Evolutionary conservation across 1,140 invertebrate species (phyloP).

Genomic region (Parapsyche elsis): DNA sequence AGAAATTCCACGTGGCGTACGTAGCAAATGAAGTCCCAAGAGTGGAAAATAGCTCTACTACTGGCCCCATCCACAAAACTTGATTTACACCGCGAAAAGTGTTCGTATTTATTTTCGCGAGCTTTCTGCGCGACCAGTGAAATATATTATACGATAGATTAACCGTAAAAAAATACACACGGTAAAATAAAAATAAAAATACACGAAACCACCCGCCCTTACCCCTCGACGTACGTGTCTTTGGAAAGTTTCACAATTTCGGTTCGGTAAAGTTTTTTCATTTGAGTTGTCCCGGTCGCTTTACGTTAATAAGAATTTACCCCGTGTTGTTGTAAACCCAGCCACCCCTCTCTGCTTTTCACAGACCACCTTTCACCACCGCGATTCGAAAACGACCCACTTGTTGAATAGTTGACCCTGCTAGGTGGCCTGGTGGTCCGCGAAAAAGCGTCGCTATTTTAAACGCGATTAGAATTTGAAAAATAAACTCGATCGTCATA

Average conservation of each 20-base stretch:
- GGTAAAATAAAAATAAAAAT: too few relatives aligned
- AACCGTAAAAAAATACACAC: too few relatives aligned
- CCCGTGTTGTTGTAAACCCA: not conserved
- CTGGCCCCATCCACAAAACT: not conserved
- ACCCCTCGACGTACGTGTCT: not conserved
- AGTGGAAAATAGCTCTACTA: not conserved
- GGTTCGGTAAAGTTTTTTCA: conserved; percentile 2
- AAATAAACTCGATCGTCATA: too few relatives aligned
- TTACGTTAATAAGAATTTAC: conserved; percentile 26
- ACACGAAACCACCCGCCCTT: too few relatives aligned
- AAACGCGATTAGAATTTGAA: too few relatives aligned
- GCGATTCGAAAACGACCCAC: not conserved
- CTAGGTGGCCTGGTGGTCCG: too few relatives aligned
- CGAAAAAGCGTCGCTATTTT: too few relatives aligned
- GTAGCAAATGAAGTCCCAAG: not conserved
- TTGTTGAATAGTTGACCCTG: conserved; percentile 19
- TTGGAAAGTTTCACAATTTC: conserved; percentile 23
- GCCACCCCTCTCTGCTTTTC: not conserved
- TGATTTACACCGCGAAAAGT: not conserved
- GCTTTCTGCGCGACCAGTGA: too few relatives aligned
- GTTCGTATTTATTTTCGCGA: not conserved
- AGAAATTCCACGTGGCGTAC: not conserved
- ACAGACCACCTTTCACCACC: not conserved
- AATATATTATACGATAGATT: too few relatives aligned
- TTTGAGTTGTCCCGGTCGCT: conserved; percentile 5